These are phyloP conservation scores for Fabriciana adippe DNA, from an alignment of 2,888 invertebrate species.

Conservation along the genomic window DNA sequence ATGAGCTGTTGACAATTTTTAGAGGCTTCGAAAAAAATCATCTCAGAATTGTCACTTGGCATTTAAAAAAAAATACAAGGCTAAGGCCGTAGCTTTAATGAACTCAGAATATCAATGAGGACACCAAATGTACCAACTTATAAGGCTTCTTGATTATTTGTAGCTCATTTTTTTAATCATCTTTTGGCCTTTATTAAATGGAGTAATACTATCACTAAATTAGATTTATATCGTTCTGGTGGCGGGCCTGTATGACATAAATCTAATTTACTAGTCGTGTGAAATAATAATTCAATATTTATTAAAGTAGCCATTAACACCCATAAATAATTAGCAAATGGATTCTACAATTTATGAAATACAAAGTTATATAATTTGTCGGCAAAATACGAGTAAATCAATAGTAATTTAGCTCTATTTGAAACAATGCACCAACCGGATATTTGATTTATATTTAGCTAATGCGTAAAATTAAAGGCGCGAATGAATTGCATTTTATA, in stretches of 20 bases:
- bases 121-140: too few relatives aligned
- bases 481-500: neutral
- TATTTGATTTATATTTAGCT: conserved; percentile 8
- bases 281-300: neutral
- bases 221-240: too few relatives aligned
- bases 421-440: conserved; percentile 3
- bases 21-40: neutral
- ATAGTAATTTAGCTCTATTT: conserved; percentile 2
- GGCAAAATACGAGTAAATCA: neutral
- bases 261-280: neutral
- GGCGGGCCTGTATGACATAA: too few relatives aligned
- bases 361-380: too few relatives aligned
- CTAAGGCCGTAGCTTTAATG: too few relatives aligned
- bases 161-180: too few relatives aligned
- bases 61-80: too few relatives aligned
- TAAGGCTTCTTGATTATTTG: too few relatives aligned
- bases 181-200: too few relatives aligned
- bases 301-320: neutral
- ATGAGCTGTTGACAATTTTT: neutral
- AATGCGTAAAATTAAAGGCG: conserved; percentile 19
- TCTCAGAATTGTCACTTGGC: neutral
- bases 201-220: too few relatives aligned
- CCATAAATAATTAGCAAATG: neutral
- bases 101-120: too few relatives aligned
- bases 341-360: neutral